Percentiles rank a stretch among this genome's conserved stretches.
These are phyloP conservation scores for Ganaspis sp. DNA, from an alignment of 1,140 invertebrate genomes.

Conservation along the genomic window DNA sequence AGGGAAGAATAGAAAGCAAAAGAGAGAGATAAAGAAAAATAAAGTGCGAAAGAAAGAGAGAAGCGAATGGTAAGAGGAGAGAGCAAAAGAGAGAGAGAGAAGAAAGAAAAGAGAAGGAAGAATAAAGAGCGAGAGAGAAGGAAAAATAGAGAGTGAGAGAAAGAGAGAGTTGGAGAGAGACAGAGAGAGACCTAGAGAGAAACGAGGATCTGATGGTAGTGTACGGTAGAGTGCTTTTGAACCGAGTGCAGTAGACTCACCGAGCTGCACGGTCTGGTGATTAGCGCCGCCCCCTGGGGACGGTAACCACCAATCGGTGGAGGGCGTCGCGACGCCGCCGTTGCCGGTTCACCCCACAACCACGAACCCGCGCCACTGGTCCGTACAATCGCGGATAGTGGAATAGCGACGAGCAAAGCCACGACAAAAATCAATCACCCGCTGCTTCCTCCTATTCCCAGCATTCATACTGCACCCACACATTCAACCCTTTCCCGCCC, in stretches of 20 bases:
- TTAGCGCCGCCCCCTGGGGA: constrained; percentile 73
- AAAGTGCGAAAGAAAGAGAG: constrained; percentile 43
- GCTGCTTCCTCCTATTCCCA: constrained; percentile 61
- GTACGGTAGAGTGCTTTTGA: constrained; percentile 52
- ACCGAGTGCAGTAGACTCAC: constrained; percentile 72
- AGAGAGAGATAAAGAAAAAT: background rate
- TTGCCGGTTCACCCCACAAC: constrained; percentile 63
- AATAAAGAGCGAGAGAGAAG: constrained; percentile 54
- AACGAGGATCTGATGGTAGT: constrained; percentile 60
- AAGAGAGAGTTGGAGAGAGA: constrained; percentile 48
- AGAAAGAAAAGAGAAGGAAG: background rate
- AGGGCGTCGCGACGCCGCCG: constrained; percentile 73
- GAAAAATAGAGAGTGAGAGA: constrained; percentile 65
- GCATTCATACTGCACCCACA: constrained; percentile 37
- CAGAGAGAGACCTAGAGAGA: constrained; percentile 67
- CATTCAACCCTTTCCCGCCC: constrained; percentile 40
- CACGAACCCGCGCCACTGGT: constrained; percentile 40
- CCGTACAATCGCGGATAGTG: constrained; percentile 73
- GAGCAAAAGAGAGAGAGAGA: background rate
- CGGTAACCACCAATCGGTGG: constrained; percentile 76
- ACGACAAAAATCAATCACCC: constrained; percentile 74
- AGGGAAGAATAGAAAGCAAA: background rate
- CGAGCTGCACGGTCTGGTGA: constrained; percentile 75
- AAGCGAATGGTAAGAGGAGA: no score
- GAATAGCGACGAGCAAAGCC: constrained; percentile 70